These are phyloP conservation scores for Valencia hispanica DNA, from an alignment of 2,797 vertebrate species.

Conservation along the genomic window DNA sequence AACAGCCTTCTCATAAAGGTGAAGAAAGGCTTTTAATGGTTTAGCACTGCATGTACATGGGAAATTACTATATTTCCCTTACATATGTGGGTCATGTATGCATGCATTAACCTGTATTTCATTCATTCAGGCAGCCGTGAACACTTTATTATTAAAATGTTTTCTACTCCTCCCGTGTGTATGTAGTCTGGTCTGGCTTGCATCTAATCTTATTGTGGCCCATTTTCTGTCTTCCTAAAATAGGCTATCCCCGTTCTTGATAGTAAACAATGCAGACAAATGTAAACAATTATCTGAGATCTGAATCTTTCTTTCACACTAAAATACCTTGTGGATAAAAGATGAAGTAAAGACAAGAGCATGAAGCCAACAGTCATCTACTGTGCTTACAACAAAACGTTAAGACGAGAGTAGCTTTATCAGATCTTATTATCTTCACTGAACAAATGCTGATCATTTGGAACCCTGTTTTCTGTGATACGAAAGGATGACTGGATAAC, in stretches of 20 bases:
- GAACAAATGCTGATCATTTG: constrained; percentile 7
- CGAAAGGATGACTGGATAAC: constrained; percentile 41
- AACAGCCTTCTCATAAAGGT: background rate
- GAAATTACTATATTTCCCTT: constrained; percentile 32
- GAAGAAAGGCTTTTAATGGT: constrained; percentile 11
- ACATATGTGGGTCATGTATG: constrained; percentile 66
- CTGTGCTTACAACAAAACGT: constrained; percentile 23
- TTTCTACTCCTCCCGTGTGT: constrained; percentile 42
- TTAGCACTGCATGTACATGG: constrained; percentile 24
- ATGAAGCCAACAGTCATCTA: background rate
- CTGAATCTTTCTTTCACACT: constrained; percentile 21
- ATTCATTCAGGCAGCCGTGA: constrained; percentile 26
- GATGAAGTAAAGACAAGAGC: constrained; percentile 11
- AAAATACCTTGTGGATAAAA: constrained; percentile 16
- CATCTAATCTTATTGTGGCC: constrained; percentile 71
- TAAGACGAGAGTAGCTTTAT: constrained; percentile 12
- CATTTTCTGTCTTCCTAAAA: constrained; percentile 63
- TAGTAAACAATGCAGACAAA: constrained; percentile 55
- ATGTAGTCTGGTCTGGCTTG: constrained; percentile 56
- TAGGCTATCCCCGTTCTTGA: constrained; percentile 52
- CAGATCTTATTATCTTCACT: constrained; percentile 7
- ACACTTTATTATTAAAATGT: constrained; percentile 46
- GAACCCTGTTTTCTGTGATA: constrained; percentile 26
- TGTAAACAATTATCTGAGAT: constrained; percentile 65
- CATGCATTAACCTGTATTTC: constrained; percentile 62